Evolutionary conservation across 2,888 invertebrate genomes (phyloP), one percentile per base, ranked within the genome.

Genomic region (Tenthredo mesomela): DNA sequence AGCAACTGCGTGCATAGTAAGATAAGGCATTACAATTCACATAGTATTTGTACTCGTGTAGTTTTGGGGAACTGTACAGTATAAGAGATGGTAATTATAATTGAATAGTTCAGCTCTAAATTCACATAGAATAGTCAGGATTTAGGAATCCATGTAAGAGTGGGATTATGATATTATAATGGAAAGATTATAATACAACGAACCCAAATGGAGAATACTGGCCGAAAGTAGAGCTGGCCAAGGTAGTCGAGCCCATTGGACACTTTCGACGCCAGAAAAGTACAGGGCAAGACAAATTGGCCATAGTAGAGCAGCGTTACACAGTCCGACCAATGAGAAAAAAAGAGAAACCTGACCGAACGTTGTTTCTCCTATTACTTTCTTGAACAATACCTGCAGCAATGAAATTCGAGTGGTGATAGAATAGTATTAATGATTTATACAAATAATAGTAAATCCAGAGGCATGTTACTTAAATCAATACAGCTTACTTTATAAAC

Each of bases 271-370:
- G 84, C 98, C 97, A 61, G 97, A 97, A 89, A 98, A 96, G 93
- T 98, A 97, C 21, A 99, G 95, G 37, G 97, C 96, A 86, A 98
- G 94, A 90, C 98, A 96, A 82, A 98, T 94, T n/a, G 98, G 98
- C 98, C 98, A 98, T 90, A 98, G 94, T 85, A 99, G 94, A 7
- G 97, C 95, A 25, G 97, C 97, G 93, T 98, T 98, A 92, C 98
- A 95, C 88, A 98, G 94, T 77, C 99, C 99, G 89, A 99, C 95
- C 47, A 98, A 95, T 0, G 98, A 97, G 94, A 99, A 98, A 94
- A 99, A 98, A 88, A 99, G 94, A 2, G 99, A 98, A 84, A 98
- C 96, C 94, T 98, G 98, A 5, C 98, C 98, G 85, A 97, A 96
- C 85, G 97, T 97, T 86, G 98, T 98, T 91, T 98, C 98, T 18